Percentiles rank a stretch among this genome's conserved stretches.
phyloP scores from a whole-genome alignment of 2,113 vertebrate species.

The Nibea albiflora region DNA sequence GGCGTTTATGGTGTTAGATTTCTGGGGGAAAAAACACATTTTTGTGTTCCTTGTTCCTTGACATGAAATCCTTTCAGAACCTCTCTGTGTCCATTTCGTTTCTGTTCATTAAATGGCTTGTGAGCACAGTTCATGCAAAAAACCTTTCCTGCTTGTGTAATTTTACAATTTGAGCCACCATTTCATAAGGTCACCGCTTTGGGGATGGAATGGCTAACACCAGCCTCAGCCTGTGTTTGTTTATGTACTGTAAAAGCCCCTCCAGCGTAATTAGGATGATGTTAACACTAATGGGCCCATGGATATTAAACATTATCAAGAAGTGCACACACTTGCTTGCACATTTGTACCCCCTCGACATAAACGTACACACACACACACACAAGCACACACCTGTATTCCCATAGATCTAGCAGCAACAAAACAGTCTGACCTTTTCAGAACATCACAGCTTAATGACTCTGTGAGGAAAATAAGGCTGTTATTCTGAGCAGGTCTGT shows the following conservation, averaged over 20 bases:
- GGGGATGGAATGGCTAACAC: conserved; percentile 30
- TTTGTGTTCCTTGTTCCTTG: neutral
- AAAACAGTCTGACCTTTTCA: conserved; percentile 70
- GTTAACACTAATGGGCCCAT: conserved; percentile 69
- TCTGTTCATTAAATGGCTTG: neutral
- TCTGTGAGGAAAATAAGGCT: conserved; percentile 15
- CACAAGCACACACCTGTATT: conserved; percentile 31
- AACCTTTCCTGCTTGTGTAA: neutral
- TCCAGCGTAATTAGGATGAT: conserved; percentile 61
- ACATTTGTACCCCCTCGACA: conserved; percentile 10
- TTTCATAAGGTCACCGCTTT: conserved; percentile 56
- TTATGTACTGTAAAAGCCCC: conserved; percentile 53
- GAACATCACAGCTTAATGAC: conserved; percentile 50
- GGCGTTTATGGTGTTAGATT: neutral
- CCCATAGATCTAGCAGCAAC: conserved; percentile 36
- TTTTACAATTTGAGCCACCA: conserved; percentile 13
- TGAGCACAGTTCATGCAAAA: neutral
- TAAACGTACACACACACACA: conserved; percentile 3
- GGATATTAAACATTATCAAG: conserved; percentile 63
- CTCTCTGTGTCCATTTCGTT: neutral
- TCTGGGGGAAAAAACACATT: neutral
- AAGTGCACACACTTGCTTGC: conserved; percentile 26
- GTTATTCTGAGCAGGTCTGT: conserved; percentile 16
- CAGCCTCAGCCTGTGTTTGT: conserved; percentile 55
- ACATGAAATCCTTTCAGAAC: neutral